A percentile compares a stretch with the other conserved stretches of the same genome.
phyloP scores from a whole-genome alignment of 35 echinoderm and acorn worm genomes.

The Anneissia japonica region DNA sequence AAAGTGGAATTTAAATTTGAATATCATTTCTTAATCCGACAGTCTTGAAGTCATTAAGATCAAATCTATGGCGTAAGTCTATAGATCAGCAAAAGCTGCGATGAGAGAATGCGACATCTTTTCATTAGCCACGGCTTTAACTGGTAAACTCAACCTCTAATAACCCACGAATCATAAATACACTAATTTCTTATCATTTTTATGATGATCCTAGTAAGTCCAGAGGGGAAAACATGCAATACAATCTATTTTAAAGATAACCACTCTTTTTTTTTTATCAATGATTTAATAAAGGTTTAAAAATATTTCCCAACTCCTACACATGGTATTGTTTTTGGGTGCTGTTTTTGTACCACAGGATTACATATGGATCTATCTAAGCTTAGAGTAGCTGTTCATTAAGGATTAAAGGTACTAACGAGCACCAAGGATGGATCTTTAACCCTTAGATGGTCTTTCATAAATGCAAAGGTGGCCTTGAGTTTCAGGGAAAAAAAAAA shows the following conservation, averaged over 20 bases:
- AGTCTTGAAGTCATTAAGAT: background rate
- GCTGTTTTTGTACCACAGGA: too few species aligned
- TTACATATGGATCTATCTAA: too few species aligned
- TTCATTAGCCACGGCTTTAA: background rate
- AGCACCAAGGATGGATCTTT: too few species aligned
- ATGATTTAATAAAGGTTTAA: background rate
- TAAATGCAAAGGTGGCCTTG: too few species aligned
- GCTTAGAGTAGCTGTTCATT: too few species aligned
- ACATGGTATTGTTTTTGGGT: too few species aligned
- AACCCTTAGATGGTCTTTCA: too few species aligned
- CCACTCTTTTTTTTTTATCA: background rate
- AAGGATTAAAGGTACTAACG: too few species aligned
- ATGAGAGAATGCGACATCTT: background rate
- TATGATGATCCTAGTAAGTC: background rate
- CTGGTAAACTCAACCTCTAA: background rate
- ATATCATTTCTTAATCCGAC: background rate
- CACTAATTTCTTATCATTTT: background rate
- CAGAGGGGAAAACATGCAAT: background rate
- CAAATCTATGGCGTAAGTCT: background rate
- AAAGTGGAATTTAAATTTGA: background rate
- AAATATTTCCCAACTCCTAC: too few species aligned
- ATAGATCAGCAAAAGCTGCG: background rate
- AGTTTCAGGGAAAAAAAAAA: too few species aligned
- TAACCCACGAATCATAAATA: background rate
- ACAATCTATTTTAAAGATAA: background rate